These are phyloP conservation scores for Campoletis sonorensis DNA, from an alignment of 1,140 invertebrate species.

Conservation along the genomic window DNA sequence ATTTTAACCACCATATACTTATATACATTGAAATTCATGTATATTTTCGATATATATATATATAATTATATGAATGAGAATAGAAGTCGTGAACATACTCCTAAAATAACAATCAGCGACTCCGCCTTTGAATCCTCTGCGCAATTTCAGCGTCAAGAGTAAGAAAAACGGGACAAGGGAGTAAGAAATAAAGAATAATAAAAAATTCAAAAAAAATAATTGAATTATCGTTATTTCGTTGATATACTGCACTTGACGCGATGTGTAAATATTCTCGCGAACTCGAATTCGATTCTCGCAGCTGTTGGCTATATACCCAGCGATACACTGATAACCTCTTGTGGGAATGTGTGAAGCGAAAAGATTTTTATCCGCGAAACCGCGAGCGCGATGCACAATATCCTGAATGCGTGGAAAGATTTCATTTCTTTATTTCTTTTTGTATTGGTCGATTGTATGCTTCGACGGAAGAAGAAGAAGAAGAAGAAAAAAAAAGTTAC, in stretches of 20 bases:
- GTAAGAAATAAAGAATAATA: not conserved
- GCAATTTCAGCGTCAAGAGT: not conserved
- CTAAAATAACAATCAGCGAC: not conserved
- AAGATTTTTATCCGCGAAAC: not conserved
- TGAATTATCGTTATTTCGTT: too few relatives aligned
- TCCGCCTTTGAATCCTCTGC: not conserved
- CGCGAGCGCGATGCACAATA: too few relatives aligned
- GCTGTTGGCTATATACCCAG: not conserved
- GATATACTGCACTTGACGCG: not conserved
- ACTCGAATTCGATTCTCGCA: not conserved
- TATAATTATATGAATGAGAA: not conserved
- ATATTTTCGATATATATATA: not conserved
- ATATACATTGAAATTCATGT: not conserved
- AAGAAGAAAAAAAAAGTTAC: too few relatives aligned
- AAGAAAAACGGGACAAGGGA: not conserved
- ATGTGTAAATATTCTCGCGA: not conserved
- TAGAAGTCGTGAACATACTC: conserved; percentile 8
- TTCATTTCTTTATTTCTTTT: too few relatives aligned
- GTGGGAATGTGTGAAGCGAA: not conserved
- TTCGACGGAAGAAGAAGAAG: too few relatives aligned
- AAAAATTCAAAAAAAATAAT: not conserved
- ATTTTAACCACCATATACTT: not conserved
- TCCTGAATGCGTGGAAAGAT: too few relatives aligned
- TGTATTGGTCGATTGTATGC: too few relatives aligned
- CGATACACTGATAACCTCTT: not conserved